phyloP scores from a whole-genome alignment of 2,888 invertebrate genomes.

The Eubasilissa splendida region DNA sequence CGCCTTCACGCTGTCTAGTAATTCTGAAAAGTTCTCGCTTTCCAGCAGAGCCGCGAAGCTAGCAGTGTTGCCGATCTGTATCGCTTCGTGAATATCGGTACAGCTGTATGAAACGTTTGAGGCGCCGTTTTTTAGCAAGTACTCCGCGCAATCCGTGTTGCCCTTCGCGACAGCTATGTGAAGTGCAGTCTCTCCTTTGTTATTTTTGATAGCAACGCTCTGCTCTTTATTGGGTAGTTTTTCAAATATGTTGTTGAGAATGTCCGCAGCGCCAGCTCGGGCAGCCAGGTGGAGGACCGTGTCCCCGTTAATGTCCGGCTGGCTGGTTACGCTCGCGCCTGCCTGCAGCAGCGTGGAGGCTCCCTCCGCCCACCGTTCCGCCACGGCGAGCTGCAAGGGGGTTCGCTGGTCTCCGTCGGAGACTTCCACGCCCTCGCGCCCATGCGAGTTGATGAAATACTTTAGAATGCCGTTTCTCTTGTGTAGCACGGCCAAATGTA shows the following conservation, averaged over 20 bases:
- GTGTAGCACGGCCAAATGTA: constrained; percentile 71
- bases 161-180: constrained; percentile 67
- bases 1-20: constrained; percentile 59
- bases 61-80: constrained; percentile 29
- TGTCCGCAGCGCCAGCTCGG: constrained; percentile 67
- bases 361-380: constrained; percentile 71
- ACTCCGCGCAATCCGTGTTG: constrained; percentile 66
- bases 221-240: constrained; percentile 69
- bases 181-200: constrained; percentile 70
- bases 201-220: constrained; percentile 68
- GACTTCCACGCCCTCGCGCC: constrained; percentile 21
- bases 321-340: constrained; percentile 61
- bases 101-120: constrained; percentile 67
- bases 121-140: constrained; percentile 69
- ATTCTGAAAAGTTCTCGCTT: constrained; percentile 18
- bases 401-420: constrained; percentile 70
- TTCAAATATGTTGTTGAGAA: constrained; percentile 71
- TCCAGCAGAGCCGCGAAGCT: constrained; percentile 37
- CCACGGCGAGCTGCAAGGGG: constrained; percentile 71
- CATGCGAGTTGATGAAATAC: constrained; percentile 60
- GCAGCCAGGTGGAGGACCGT: constrained; percentile 74
- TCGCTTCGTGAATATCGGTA: constrained; percentile 64
- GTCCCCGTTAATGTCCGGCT: constrained; percentile 66
- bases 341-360: constrained; percentile 71
- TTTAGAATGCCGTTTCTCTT: constrained; percentile 67